These are phyloP conservation scores for Passer montanus DNA, from an alignment of 2,113 vertebrate species.

Conservation along the genomic window DNA sequence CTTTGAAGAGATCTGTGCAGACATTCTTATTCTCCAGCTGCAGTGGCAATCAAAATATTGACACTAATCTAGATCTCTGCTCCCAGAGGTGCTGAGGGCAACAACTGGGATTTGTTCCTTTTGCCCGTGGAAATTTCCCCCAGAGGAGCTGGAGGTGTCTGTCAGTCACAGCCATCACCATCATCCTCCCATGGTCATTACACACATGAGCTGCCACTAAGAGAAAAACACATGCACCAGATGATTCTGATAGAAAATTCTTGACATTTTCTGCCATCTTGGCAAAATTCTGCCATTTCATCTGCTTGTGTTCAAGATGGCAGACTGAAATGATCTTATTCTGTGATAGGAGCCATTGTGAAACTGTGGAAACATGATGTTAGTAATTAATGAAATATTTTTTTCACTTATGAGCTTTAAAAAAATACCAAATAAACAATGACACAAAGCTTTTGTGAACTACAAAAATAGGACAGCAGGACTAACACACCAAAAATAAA, in stretches of 20 bases:
- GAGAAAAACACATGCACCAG: neutral
- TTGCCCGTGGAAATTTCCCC: neutral
- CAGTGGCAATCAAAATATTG: neutral
- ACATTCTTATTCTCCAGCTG: neutral
- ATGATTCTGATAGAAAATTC: neutral
- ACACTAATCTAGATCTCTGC: neutral
- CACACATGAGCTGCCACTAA: fast-evolving
- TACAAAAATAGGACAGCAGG: neutral
- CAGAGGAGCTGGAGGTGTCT: neutral
- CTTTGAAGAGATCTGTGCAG: neutral
- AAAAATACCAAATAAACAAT: fast-evolving
- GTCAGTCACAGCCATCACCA: neutral
- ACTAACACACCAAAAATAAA: neutral
- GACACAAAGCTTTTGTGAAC: neutral
- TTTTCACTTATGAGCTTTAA: neutral
- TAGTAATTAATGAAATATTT: neutral
- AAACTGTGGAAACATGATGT: fast-evolving
- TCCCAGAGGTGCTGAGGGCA: neutral
- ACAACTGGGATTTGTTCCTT: neutral
- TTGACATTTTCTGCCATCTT: neutral
- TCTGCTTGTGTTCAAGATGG: neutral
- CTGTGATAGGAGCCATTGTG: fast-evolving
- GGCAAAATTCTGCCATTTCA: neutral
- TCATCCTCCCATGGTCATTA: neutral
- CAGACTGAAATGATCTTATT: neutral